phyloP scores from a whole-genome alignment of 2,113 vertebrate genomes.

The Petroica traversi region DNA sequence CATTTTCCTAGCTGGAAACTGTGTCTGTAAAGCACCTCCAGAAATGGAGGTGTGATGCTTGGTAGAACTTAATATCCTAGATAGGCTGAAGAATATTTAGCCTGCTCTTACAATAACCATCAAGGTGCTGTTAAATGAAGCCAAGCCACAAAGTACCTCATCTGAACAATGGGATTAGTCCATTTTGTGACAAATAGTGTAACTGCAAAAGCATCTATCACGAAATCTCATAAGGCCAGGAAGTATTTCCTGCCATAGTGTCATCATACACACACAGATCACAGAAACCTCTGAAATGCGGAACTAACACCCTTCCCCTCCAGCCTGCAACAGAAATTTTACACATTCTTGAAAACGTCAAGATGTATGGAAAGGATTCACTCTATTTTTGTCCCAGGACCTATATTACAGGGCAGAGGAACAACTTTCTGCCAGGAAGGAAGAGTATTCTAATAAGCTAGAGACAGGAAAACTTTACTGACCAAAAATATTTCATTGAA shows the following conservation, averaged over 20 bases:
- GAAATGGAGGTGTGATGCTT: constrained; percentile 6
- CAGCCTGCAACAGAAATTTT: background rate
- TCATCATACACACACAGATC: background rate
- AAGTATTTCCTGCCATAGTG: background rate
- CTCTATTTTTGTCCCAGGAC: constrained; percentile 4
- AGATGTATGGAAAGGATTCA: background rate
- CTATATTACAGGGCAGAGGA: background rate
- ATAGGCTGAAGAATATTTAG: background rate
- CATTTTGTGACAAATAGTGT: background rate
- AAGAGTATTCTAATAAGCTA: background rate
- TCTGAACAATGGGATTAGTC: background rate
- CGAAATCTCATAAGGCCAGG: background rate
- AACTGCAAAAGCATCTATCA: background rate
- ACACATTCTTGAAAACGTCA: background rate
- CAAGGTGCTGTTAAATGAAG: background rate
- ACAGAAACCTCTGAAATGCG: background rate
- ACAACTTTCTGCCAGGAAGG: background rate
- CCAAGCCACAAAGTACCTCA: background rate
- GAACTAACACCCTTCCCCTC: background rate
- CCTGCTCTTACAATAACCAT: background rate
- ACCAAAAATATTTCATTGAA: background rate
- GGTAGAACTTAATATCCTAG: constrained; percentile 5
- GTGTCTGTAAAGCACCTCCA: background rate
- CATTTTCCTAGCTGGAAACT: background rate
- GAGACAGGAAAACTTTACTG: background rate